Conservation (phyloP, 2,113 vertebrate species). For the Butastur rufipennis region DNA sequence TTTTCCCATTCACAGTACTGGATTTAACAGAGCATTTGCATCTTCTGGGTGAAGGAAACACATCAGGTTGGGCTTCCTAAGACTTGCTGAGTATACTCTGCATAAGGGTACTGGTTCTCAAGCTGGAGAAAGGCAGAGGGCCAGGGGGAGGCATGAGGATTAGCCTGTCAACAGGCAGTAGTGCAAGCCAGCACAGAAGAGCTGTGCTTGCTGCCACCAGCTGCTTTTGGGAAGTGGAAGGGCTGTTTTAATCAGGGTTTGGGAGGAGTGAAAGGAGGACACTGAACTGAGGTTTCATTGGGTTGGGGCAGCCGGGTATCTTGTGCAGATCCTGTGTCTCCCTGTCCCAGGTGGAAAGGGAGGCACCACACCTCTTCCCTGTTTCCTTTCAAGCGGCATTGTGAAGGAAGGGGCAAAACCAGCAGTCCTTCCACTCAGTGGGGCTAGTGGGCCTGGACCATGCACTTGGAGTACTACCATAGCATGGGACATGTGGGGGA, state of each 20-base stretch:
- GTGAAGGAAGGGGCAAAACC: not conserved
- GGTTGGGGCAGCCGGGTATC: not conserved
- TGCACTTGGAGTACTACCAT: fast-evolving
- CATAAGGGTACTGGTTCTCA: not conserved
- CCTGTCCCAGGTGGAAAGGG: not conserved
- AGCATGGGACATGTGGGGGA: fast-evolving
- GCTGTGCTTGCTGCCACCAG: not conserved
- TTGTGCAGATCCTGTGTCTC: not conserved
- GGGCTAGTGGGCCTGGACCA: not conserved
- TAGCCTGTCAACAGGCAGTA: not conserved
- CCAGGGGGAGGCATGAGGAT: fast-evolving
- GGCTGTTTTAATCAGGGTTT: not conserved
- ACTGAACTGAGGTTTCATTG: not conserved
- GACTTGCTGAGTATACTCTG: not conserved
- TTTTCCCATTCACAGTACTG: not conserved
- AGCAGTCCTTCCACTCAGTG: not conserved
- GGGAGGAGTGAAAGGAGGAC: not conserved
- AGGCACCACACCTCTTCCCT: not conserved
- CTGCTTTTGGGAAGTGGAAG: not conserved
- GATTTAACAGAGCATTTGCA: not conserved
- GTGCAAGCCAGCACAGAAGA: not conserved
- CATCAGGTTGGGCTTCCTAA: not conserved
- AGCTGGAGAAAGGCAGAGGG: not conserved
- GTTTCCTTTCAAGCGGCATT: not conserved
- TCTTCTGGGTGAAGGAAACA: not conserved